A percentile compares a stretch with the other conserved stretches of the same genome.
phyloP scores from a whole-genome alignment of 1,140 invertebrate species.

The Platorchestia sp. region DNA sequence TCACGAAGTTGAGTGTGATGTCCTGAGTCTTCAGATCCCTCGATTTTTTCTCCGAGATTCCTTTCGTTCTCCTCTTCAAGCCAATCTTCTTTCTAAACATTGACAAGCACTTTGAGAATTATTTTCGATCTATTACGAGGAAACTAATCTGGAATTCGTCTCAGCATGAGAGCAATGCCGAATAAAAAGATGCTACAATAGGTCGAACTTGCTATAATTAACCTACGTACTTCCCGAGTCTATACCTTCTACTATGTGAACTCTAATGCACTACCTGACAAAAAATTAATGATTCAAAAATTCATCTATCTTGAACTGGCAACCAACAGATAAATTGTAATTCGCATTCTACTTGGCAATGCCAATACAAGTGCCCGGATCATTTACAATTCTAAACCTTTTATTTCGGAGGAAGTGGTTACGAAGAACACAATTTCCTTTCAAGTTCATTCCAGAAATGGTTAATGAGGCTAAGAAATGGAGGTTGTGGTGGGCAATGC shows the following conservation, averaged over 20 bases:
- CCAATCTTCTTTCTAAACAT: slow-evolving; percentile 64
- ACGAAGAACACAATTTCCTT: too few species aligned
- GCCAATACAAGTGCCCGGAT: too few species aligned
- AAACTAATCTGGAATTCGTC: neutral
- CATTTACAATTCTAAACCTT: too few species aligned
- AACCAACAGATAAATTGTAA: too few species aligned
- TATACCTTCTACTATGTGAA: neutral
- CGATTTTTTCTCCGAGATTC: slow-evolving; percentile 48
- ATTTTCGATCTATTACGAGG: neutral
- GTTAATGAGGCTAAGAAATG: too few species aligned
- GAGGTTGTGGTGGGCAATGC: too few species aligned
- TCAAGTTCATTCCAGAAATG: too few species aligned
- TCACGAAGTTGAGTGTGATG: slow-evolving; percentile 57
- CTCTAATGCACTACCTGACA: too few species aligned
- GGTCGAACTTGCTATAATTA: neutral
- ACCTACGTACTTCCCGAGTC: neutral
- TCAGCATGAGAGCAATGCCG: neutral
- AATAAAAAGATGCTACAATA: neutral
- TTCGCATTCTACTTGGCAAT: too few species aligned
- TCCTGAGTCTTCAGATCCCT: slow-evolving; percentile 50
- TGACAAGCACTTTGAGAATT: neutral
- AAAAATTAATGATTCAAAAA: too few species aligned
- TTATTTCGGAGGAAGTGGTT: too few species aligned
- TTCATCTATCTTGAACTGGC: too few species aligned
- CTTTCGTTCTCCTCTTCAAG: slow-evolving; percentile 59